These are phyloP conservation scores for Tachysurus vachellii DNA, from an alignment of 2,113 vertebrate species.

Conservation along the genomic window DNA sequence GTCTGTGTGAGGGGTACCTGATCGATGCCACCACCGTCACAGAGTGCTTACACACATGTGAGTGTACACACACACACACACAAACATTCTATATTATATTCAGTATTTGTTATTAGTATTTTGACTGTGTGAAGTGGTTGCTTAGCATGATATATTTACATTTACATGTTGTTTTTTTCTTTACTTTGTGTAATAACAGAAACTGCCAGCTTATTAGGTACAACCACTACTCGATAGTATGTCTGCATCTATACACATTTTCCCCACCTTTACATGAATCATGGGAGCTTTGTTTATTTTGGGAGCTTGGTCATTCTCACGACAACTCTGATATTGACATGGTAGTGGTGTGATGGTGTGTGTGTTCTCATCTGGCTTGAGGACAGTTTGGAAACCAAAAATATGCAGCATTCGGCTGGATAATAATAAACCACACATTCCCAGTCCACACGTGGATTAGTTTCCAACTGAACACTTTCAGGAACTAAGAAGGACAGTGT, in stretches of 20 bases:
- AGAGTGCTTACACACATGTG: constrained; percentile 98
- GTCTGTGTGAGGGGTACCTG: constrained; percentile 96
- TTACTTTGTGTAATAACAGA: neutral
- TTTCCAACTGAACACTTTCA: neutral
- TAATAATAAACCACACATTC: neutral
- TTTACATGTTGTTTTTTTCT: neutral
- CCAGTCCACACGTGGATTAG: no score
- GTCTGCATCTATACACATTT: neutral
- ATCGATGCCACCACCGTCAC: constrained; percentile 99
- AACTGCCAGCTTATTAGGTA: neutral
- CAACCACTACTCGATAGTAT: neutral
- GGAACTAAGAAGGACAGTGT: neutral
- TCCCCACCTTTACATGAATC: neutral
- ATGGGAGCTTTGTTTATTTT: neutral
- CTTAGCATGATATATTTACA: neutral
- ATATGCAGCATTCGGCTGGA: neutral
- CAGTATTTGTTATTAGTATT: neutral
- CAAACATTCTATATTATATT: neutral
- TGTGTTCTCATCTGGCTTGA: neutral
- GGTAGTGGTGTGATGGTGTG: neutral
- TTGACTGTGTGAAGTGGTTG: neutral
- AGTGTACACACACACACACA: constrained; percentile 53
- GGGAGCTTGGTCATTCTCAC: neutral
- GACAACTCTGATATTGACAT: neutral
- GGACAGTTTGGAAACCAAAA: neutral